A percentile compares a stretch with the other conserved stretches of the same genome.
phyloP scores from a whole-genome alignment of 1,140 invertebrate genomes.

The Pseudobourletiella spinata region DNA sequence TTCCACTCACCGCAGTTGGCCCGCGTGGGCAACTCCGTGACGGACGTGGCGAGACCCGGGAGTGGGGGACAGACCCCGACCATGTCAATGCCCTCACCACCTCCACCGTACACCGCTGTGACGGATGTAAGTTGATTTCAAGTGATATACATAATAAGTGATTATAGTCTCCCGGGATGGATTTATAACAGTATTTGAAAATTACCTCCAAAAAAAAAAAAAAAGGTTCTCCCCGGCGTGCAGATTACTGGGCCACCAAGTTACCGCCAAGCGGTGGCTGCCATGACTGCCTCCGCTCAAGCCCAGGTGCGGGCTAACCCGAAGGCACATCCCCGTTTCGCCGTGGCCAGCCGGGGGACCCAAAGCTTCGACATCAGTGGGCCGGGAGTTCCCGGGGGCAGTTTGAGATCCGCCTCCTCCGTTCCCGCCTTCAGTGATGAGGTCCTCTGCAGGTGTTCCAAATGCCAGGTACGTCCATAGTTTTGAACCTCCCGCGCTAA shows the following conservation, averaged over 20 bases:
- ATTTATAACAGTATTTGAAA: neutral
- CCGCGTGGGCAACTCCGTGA: neutral
- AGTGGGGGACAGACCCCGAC: conserved; percentile 6
- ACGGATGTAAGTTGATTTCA: conserved; percentile 21
- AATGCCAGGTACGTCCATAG: conserved; percentile 29
- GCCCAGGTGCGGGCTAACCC: neutral
- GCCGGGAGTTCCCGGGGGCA: neutral
- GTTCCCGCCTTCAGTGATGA: conserved; percentile 30
- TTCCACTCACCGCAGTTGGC: conserved; percentile 24
- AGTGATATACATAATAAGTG: neutral
- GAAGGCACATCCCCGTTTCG: conserved; percentile 1
- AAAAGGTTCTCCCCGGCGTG: neutral
- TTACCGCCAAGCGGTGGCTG: conserved; percentile 30
- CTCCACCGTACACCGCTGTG: conserved; percentile 22
- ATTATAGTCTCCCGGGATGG: neutral
- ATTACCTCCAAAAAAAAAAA: neutral
- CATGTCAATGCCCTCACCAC: conserved; percentile 23
- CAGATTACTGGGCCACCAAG: conserved; percentile 21
- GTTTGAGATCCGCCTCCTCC: conserved; percentile 26
- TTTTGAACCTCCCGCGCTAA: neutral
- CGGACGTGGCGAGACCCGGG: conserved; percentile 2
- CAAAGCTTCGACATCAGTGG: conserved; percentile 29
- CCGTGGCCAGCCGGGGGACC: conserved; percentile 18
- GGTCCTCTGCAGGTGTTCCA: conserved; percentile 32
- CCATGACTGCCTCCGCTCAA: conserved; percentile 12